These are phyloP conservation scores for Cettia cetti DNA, from an alignment of 2,113 vertebrate species.

Conservation along the genomic window DNA sequence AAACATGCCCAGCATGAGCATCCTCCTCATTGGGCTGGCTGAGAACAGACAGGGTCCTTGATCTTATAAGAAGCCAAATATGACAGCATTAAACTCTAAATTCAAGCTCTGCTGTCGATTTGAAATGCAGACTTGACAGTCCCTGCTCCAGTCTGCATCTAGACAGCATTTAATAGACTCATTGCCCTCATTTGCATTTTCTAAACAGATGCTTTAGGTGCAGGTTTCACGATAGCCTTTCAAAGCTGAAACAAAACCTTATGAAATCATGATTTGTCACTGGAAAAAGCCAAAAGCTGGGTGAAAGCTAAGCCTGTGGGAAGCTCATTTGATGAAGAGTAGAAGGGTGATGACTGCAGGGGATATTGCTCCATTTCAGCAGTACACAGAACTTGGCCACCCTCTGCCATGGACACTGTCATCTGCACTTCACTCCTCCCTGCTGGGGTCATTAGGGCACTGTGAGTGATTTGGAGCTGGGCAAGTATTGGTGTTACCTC, in stretches of 20 bases:
- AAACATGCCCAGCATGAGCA: neutral
- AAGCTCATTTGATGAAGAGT: neutral
- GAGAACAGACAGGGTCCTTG: neutral
- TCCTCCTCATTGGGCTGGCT: neutral
- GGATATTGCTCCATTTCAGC: neutral
- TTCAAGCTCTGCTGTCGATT: neutral
- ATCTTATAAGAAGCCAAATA: neutral
- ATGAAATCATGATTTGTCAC: neutral
- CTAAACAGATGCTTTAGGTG: neutral
- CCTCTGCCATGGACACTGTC: accelerated
- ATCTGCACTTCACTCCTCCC: neutral
- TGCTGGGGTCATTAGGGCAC: accelerated
- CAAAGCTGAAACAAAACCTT: neutral
- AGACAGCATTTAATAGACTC: neutral
- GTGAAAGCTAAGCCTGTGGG: neutral
- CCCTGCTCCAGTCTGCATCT: neutral
- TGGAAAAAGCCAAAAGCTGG: neutral
- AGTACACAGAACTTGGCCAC: neutral
- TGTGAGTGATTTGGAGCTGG: neutral
- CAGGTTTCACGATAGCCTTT: neutral
- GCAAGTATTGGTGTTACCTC: neutral
- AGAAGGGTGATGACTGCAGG: neutral
- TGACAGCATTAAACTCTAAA: neutral
- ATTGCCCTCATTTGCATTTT: neutral
- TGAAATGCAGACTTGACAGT: neutral